Conservation (phyloP, 2,888 invertebrate species). For the Lycia hirtaria region DNA sequence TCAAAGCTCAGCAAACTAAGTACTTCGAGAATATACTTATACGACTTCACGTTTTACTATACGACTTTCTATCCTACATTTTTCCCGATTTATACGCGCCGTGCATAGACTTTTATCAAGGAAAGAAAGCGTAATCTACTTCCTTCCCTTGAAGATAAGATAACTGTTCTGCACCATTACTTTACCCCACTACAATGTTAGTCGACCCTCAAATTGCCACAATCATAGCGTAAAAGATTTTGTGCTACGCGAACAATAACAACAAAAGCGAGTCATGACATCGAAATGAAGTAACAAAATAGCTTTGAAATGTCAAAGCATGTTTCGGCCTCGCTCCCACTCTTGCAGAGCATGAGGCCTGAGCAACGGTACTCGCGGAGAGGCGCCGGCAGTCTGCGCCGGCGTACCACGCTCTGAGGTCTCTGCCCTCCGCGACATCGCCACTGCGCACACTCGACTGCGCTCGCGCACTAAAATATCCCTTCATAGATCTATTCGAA, state of each 20-base stretch:
- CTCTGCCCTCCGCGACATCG: constrained; percentile 68
- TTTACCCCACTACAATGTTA: constrained; percentile 5
- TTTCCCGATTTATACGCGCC: constrained; percentile 15
- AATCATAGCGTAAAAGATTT: constrained; percentile 31
- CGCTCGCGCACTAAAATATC: constrained; percentile 51
- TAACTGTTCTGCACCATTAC: constrained; percentile 19
- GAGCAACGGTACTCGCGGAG: constrained; percentile 75
- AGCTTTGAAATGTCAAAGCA: constrained; percentile 78
- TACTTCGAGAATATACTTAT: constrained; percentile 44
- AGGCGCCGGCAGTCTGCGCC: constrained; percentile 64
- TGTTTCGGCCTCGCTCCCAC: constrained; percentile 74
- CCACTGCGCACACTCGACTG: constrained; percentile 59
- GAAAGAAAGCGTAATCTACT: constrained; percentile 16
- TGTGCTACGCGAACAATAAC: constrained; percentile 47
- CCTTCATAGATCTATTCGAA: constrained; percentile 35
- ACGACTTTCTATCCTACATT: constrained; percentile 26
- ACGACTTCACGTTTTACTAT: constrained; percentile 37
- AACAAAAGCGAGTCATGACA: constrained; percentile 64
- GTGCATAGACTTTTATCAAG: constrained; percentile 6
- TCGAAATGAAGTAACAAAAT: constrained; percentile 68
- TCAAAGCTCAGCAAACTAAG: constrained; percentile 41
- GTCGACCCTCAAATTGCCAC: constrained; percentile 34
- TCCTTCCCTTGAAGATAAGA: constrained; percentile 22
- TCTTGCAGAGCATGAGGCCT: constrained; percentile 52
- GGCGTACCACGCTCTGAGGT: constrained; percentile 70